Conservation (phyloP, 2,888 invertebrate species). For the Proisotoma minuta region DNA sequence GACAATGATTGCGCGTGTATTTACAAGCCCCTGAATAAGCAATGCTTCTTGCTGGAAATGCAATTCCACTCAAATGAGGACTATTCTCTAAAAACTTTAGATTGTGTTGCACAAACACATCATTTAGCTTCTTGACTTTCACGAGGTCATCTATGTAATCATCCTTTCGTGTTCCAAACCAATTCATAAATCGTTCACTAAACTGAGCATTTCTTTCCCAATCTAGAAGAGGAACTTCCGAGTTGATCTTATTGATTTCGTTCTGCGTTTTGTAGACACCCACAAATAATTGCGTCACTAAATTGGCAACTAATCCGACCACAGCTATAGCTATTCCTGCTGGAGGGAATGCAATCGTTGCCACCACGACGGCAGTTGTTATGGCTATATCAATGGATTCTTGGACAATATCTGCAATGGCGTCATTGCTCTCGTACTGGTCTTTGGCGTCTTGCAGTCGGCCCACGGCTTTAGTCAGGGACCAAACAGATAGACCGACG, state of each 20-base stretch:
- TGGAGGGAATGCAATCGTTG: conserved; percentile 22
- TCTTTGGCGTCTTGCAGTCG: neutral
- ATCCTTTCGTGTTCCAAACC: conserved; percentile 7
- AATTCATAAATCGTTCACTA: neutral
- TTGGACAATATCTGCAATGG: conserved; percentile 30
- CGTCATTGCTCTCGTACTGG: conserved; percentile 28
- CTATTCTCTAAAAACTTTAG: conserved; percentile 16
- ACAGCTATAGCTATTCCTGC: conserved; percentile 14
- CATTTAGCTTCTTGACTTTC: conserved; percentile 15
- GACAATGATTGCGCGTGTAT: neutral
- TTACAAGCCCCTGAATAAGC: conserved; percentile 2
- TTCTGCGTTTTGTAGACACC: conserved; percentile 17
- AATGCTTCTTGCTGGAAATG: conserved; percentile 21
- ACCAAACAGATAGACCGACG: conserved; percentile 13
- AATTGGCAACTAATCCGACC: conserved; percentile 13
- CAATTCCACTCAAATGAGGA: conserved; percentile 8
- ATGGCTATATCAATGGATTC: conserved; percentile 24
- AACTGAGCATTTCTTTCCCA: conserved; percentile 13
- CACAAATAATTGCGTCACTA: neutral
- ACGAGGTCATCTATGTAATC: conserved; percentile 23
- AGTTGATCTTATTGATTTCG: conserved; percentile 17
- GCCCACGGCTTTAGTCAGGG: neutral
- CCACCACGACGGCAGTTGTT: neutral
- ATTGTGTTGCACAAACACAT: conserved; percentile 10
- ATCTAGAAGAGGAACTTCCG: conserved; percentile 16